Conservation (phyloP, 1,140 invertebrate species). For the Gerris buenoi region DNA sequence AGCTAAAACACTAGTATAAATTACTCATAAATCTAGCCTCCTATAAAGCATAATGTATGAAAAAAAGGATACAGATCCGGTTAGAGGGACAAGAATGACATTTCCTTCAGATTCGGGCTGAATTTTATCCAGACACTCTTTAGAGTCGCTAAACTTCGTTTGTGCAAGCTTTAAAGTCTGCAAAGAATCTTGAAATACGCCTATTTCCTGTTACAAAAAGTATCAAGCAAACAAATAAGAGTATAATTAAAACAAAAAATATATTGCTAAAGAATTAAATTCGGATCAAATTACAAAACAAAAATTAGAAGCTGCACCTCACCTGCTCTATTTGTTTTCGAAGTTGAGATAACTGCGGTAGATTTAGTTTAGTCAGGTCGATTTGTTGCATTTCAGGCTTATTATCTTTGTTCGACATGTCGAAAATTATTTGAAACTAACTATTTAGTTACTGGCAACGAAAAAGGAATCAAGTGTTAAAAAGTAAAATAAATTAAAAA, state of each 20-base stretch:
- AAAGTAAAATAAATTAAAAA: background rate
- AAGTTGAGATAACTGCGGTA: slow-evolving; percentile 62
- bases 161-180: slow-evolving; percentile 79
- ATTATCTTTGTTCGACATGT: slow-evolving; percentile 37
- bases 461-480: background rate
- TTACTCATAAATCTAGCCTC: no score
- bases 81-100: slow-evolving; percentile 76
- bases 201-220: slow-evolving; percentile 77
- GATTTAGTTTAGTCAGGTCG: slow-evolving; percentile 56
- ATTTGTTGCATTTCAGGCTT: slow-evolving; percentile 49
- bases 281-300: background rate
- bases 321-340: slow-evolving; percentile 78
- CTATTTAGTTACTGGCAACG: background rate
- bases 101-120: slow-evolving; percentile 54
- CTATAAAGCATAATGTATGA: no score
- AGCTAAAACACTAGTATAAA: no score
- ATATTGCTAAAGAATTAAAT: slow-evolving; percentile 7
- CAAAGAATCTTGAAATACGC: slow-evolving; percentile 72
- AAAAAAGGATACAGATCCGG: slow-evolving; percentile 55
- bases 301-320: slow-evolving; percentile 21
- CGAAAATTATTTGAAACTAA: background rate
- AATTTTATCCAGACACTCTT: slow-evolving; percentile 67
- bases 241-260: background rate
- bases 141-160: slow-evolving; percentile 74
- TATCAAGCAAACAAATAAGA: slow-evolving; percentile 22